Conservation (phyloP, 2,113 vertebrate species). For the Pycnonotus jocosus region DNA sequence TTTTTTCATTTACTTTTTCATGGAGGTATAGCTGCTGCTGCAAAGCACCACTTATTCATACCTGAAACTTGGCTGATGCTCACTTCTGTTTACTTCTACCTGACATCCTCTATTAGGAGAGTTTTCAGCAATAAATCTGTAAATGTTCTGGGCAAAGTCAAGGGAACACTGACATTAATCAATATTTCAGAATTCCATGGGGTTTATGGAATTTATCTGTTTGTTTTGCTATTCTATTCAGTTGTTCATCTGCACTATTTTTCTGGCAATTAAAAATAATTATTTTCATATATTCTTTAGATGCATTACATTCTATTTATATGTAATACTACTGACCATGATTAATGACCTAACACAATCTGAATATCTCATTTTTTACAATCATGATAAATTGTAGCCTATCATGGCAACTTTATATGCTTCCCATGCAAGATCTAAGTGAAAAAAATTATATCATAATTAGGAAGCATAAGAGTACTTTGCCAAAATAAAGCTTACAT, state of each 20-base stretch:
- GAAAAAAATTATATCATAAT: slow-evolving; percentile 48
- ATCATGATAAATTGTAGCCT: slow-evolving; percentile 50
- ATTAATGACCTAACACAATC: slow-evolving; percentile 47
- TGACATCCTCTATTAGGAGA: background rate
- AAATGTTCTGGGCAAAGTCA: background rate
- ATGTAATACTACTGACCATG: slow-evolving; percentile 45
- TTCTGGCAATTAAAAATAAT: slow-evolving; percentile 40
- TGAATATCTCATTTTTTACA: slow-evolving; percentile 50
- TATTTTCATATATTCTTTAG: slow-evolving; percentile 30
- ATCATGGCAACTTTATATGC: slow-evolving; percentile 47
- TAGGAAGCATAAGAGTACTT: background rate
- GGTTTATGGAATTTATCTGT: background rate
- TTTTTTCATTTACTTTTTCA: background rate
- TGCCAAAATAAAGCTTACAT: background rate
- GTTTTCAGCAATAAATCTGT: background rate
- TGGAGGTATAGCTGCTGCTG: slow-evolving; percentile 39
- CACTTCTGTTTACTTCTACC: slow-evolving; percentile 26
- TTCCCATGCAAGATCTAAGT: slow-evolving; percentile 46
- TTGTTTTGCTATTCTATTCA: background rate
- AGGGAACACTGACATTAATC: background rate
- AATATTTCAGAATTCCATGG: background rate
- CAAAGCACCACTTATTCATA: background rate
- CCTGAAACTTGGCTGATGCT: background rate
- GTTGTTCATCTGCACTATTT: slow-evolving; percentile 20
- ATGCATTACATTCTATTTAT: slow-evolving; percentile 36